Evolutionary conservation across 2,888 invertebrate species (phyloP), one percentile per base, ranked within the genome.

Genomic region (Phanerotoma sp.): DNA sequence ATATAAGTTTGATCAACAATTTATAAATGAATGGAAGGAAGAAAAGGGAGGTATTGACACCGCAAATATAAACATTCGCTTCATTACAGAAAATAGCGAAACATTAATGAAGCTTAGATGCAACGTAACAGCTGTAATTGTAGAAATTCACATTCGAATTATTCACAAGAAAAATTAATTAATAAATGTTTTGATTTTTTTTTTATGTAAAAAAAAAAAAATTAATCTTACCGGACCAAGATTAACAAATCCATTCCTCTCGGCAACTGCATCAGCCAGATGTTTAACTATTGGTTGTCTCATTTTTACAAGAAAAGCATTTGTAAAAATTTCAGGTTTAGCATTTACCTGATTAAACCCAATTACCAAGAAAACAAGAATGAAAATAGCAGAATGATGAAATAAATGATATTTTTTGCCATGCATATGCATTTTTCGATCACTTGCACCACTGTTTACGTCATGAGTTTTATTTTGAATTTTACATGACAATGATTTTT

Each of bases 301-400:
- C 79, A 96, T 88, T 68, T 89, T 86, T 69, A 98, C 96, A 77
- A 94, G 84, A 83, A 98, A 98, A 53, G 93, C 90, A 80, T 96
- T 97, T 77, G 96, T 97, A 82, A 95, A 94, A 69, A 98, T 87
- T 75, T 93, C 87, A 66, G 72, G 72, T 44, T 65, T 69, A 54
- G 69, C 70, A 10, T 61, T 55, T 48, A 60, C 62, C 18, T 46
- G 54, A 20, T 38, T 49, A 13, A 35, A 18, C 6, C 28, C 52
- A 22, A 53, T 48, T 38, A 64, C 50, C 33, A 66, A 48, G 15
- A 62, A 37, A 37, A 58, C 33, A 44, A 62, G 41, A 33, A 53
- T 55, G 45, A 41, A 62, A 13, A 15, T 30, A 32, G 46, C 38
- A 49, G 7, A 59, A 30, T 21, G 37, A 46, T n/a, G 44, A 40